phyloP scores from a whole-genome alignment of 1,140 invertebrate genomes.

The Mactra quadrangularis region DNA sequence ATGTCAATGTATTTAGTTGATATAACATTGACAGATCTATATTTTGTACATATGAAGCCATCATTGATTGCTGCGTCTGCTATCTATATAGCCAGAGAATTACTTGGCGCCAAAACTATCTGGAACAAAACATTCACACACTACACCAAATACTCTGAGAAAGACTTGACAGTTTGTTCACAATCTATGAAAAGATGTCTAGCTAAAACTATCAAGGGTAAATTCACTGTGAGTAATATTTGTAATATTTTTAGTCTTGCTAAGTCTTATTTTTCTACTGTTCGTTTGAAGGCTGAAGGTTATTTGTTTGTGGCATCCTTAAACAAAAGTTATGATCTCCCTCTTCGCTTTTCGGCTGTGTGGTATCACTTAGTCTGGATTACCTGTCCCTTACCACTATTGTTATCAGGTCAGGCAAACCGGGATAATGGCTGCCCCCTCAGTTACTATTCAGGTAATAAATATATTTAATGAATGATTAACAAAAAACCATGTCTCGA shows the following conservation, averaged over 20 bases:
- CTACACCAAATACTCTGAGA: conserved; percentile 71
- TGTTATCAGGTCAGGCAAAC: too few species aligned
- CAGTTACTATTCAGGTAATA: too few species aligned
- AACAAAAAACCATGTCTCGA: too few species aligned
- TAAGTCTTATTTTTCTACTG: not conserved
- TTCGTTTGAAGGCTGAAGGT: not conserved
- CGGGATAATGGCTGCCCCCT: too few species aligned
- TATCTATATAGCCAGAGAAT: conserved; percentile 65
- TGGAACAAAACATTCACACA: conserved; percentile 68
- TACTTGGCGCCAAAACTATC: conserved; percentile 48
- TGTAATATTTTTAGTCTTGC: not conserved
- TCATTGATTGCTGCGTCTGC: conserved; percentile 71
- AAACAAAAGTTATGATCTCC: not conserved
- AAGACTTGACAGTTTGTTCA: conserved; percentile 63
- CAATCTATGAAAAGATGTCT: conserved; percentile 56
- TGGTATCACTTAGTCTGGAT: too few species aligned
- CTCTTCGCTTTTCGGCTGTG: too few species aligned
- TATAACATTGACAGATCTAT: conserved; percentile 65
- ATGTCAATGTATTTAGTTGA: conserved; percentile 71
- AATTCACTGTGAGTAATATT: conserved; percentile 65
- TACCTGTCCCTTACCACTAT: too few species aligned
- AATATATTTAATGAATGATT: too few species aligned
- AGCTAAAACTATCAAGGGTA: conserved; percentile 58
- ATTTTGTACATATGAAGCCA: conserved; percentile 61
- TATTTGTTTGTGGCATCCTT: not conserved